Conservation (phyloP, 2,888 invertebrate species). For the Mechanitis messenoides region DNA sequence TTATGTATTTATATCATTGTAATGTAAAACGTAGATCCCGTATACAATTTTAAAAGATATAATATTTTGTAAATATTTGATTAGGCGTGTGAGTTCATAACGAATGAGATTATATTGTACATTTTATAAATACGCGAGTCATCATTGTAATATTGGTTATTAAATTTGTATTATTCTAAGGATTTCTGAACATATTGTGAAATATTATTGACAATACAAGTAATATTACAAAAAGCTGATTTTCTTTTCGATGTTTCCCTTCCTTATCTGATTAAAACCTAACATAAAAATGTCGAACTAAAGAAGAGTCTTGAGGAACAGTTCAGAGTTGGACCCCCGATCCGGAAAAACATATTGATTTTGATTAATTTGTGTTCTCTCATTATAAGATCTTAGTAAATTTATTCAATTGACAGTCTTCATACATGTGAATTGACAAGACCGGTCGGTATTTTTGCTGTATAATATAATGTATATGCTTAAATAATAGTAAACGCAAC, state of each 20-base stretch:
- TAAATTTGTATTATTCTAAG: constrained; percentile 70
- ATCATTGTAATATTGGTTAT: constrained; percentile 64
- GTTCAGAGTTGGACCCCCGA: too few relatives aligned
- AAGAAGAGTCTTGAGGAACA: too few relatives aligned
- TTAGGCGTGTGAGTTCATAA: constrained; percentile 52
- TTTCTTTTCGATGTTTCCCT: constrained; percentile 2
- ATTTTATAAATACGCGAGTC: constrained; percentile 74
- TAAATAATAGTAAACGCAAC: too few relatives aligned
- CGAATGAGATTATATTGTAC: constrained; percentile 76
- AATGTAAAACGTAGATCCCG: constrained; percentile 66
- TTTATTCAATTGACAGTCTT: too few relatives aligned
- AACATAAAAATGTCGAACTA: too few relatives aligned
- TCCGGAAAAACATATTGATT: too few relatives aligned
- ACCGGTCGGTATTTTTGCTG: too few relatives aligned
- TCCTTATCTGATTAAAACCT: too few relatives aligned
- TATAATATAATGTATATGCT: too few relatives aligned
- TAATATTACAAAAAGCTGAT: constrained; percentile 36
- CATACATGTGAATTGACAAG: too few relatives aligned
- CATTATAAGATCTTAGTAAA: too few relatives aligned
- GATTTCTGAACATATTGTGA: constrained; percentile 71
- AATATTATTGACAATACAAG: constrained; percentile 75
- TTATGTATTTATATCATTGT: constrained; percentile 74
- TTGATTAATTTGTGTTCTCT: too few relatives aligned
- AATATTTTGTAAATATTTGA: constrained; percentile 76
- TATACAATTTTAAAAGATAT: constrained; percentile 74